Conservation (phyloP, 2,888 invertebrate genomes). For the Amblyteles armatorius region DNA sequence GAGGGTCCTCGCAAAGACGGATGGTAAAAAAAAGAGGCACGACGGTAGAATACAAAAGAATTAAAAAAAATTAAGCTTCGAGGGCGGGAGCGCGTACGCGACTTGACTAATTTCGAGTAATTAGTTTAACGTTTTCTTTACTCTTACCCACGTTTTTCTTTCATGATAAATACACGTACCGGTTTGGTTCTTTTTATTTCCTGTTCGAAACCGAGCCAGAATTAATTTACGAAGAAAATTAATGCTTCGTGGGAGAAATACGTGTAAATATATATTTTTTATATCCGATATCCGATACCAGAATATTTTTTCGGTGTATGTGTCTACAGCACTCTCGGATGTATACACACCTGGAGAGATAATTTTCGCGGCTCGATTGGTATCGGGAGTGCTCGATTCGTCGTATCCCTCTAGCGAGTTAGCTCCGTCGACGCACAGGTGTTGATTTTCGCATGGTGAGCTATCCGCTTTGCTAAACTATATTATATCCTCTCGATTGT, state of each 20-base stretch:
- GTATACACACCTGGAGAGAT: neutral
- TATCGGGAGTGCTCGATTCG: slow-evolving; percentile 4
- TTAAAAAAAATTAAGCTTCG: neutral
- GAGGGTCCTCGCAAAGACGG: slow-evolving; percentile 3
- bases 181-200: neutral
- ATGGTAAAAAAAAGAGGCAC: slow-evolving; percentile 30
- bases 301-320: neutral
- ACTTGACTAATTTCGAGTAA: slow-evolving; percentile 62
- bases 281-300: neutral
- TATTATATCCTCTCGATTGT: slow-evolving; percentile 35
- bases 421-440: slow-evolving; percentile 31
- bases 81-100: slow-evolving; percentile 26
- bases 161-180: neutral
- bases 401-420: slow-evolving; percentile 24
- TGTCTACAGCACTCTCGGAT: neutral
- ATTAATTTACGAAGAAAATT: neutral
- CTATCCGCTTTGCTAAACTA: slow-evolving; percentile 29
- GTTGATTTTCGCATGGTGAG: slow-evolving; percentile 50
- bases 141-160: slow-evolving; percentile 20
- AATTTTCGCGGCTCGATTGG: slow-evolving; percentile 12
- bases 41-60: slow-evolving; percentile 14
- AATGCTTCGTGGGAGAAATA: neutral
- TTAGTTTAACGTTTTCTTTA: slow-evolving; percentile 58
- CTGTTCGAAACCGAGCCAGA: neutral
- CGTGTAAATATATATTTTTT: neutral